Base-by-base conservation (phyloP, 2,888 invertebrate genomes). In the Caenorhabditis sp. region DNA sequence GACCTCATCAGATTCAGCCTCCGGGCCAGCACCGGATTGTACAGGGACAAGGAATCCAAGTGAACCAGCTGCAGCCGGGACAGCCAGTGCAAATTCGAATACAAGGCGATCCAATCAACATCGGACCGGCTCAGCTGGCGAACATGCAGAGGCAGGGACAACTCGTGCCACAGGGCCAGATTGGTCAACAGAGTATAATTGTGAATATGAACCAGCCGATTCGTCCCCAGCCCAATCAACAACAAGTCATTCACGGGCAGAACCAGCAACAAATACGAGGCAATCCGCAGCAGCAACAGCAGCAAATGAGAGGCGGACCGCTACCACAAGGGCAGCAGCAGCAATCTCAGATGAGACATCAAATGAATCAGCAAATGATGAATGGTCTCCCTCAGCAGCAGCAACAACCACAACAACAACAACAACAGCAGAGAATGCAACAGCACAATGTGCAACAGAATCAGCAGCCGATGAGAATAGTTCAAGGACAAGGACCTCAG, bases 1-100 rank as follows among this genome's bases (percentile, higher is more conserved):
- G 62, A 35, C 62, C 71, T 5, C 62, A 62, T 30, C 71, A 61
- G 26, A 71, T 71, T 17, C 71, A 71, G 50, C 62, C 71, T 7
- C 56, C 70, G 6, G 61, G 61, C 0, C 53, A 15, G 11, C 61
- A 52, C 13, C 61, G 62, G 48, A 30, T 55, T 6, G 32, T 45
- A 2, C 71, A 22, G n/a, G 43, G 30, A 2, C 71, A 61, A n/a
- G 39, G 27, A 8, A 26, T 53, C 20, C 55, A 32, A 65, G 39
- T n/a, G 5, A 46, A 39, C 17, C 55, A 65, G 27, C 48, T 66
- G 48, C 56, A 46, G 22, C 62, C 53, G 30, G 52, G 45, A 13
- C 48, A 62, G n/a, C 39, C 37, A 13, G 39, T 50, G 9, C 24
- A 48, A 17, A 50, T 62, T 24, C 32, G 46, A 13, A 45, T 46